Base-by-base conservation (phyloP, 2,888 invertebrate genomes). In the Apamea crenata region DNA sequence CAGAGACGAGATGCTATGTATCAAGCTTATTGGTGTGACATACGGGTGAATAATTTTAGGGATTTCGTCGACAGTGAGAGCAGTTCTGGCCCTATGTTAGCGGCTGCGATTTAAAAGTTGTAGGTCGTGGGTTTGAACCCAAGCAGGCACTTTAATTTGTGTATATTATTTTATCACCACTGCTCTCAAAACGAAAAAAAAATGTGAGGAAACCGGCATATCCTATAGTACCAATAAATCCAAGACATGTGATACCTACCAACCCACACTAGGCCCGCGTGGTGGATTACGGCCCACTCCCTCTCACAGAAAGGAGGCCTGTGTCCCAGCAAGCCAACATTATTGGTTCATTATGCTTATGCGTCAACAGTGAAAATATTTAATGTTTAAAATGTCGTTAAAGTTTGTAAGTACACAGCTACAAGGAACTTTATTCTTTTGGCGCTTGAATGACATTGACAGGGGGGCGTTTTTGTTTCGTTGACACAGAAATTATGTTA, bases 1-100 rank as follows among this genome's bases (percentile, higher is more conserved):
- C 81, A 32, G 83, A 85, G 91, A 92, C 91, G 91, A 90, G 89
- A 87, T 84, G 89, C 88, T 80, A 92, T 94, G 91, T 91, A 87
- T 94, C 91, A 91, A 85, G 93, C 89, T 94, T 93, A 92, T 75
- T 82, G 74, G 14, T 32, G 86, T 44, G 83, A 88, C 88, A 84
- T 82, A 91, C 84, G 74, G 90, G 0, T n/a, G n/a, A 6, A 25
- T 0, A 44, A 53, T 18, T 47, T 25, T 21, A 16, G 2, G 10
- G n/a, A 86, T 21, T 32, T 18, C 2, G 8, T 50, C 21, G 36
- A 18, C 10, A 61, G 32, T 36, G 1, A 6, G 21, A 59, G 56
- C 56, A 12, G 10, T n/a, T n/a, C 0, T 56, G 25, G 56, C 10
- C 0, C 10, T 56, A 8, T 25, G 56, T 3, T 56, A 56, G 25